A percentile compares a stretch with the other conserved stretches of the same genome.
phyloP scores from a whole-genome alignment of 2,797 vertebrate species.

The Sarcophilus harrisii region DNA sequence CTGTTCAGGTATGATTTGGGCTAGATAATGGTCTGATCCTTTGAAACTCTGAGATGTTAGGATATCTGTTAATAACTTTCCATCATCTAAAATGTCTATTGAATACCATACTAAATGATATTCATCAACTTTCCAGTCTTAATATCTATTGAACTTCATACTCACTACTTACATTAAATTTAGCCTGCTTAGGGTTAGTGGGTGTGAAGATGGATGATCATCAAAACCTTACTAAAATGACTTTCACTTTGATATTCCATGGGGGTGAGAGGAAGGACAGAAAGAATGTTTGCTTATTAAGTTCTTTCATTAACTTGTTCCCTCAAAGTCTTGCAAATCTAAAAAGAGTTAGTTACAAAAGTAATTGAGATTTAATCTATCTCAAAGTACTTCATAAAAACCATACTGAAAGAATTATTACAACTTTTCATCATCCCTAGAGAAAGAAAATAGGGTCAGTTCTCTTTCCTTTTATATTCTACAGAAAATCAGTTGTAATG shows the following conservation, averaged over 20 bases:
- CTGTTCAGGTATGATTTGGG: background rate
- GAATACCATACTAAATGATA: background rate
- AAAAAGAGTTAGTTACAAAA: background rate
- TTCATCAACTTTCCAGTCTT: background rate
- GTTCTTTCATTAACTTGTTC: background rate
- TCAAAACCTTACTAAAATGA: background rate
- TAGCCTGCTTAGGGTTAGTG: background rate
- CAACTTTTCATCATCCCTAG: background rate
- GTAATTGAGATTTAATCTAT: background rate
- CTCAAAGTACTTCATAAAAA: constrained; percentile 15
- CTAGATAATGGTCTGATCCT: background rate
- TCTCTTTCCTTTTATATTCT: constrained; percentile 25
- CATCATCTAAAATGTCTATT: background rate
- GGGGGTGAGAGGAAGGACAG: background rate
- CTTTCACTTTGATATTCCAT: background rate
- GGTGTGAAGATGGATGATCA: background rate
- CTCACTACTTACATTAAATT: too few species aligned
- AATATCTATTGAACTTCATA: background rate
- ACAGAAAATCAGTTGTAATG: background rate
- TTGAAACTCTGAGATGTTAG: background rate
- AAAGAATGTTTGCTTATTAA: background rate
- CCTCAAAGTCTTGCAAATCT: background rate
- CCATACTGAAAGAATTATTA: background rate
- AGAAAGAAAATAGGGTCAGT: background rate
- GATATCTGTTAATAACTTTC: background rate